A percentile compares a stretch with the other conserved stretches of the same genome.
Conservation (phyloP, 2,113 vertebrate genomes). For the Probosciger aterrimus region DNA sequence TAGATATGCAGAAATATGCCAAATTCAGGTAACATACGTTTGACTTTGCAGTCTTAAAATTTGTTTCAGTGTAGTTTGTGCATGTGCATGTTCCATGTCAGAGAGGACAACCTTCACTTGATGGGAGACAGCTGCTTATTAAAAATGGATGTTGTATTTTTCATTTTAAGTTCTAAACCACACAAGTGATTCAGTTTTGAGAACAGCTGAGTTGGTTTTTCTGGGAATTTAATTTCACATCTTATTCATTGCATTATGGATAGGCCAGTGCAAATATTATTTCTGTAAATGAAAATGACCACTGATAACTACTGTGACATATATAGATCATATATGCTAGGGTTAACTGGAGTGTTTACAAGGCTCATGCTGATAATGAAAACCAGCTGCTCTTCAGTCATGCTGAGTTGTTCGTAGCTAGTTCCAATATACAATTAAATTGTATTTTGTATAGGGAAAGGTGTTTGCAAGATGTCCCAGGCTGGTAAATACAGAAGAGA, state of each 20-base stretch:
- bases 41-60: not conserved
- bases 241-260: not conserved
- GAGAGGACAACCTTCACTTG: not conserved
- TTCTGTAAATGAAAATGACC: constrained; percentile 48
- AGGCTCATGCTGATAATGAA: constrained; percentile 6
- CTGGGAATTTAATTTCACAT: constrained; percentile 6
- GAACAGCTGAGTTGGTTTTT: not conserved
- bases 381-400: constrained; percentile 21
- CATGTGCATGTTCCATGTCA: not conserved
- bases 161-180: not conserved
- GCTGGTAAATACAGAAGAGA: not conserved
- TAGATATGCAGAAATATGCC: not conserved
- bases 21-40: not conserved
- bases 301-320: constrained; percentile 22
- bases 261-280: constrained; percentile 24
- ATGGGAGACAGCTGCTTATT: not conserved
- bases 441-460: not conserved
- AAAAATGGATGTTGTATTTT: not conserved
- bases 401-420: not conserved
- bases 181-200: not conserved
- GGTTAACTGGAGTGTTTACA: constrained; percentile 34
- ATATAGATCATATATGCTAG: not conserved
- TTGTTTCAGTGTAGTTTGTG: not conserved
- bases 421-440: not conserved
- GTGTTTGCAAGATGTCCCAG: not conserved